Conservation (phyloP, 2,113 vertebrate genomes). For the Notothenia rossii region DNA sequence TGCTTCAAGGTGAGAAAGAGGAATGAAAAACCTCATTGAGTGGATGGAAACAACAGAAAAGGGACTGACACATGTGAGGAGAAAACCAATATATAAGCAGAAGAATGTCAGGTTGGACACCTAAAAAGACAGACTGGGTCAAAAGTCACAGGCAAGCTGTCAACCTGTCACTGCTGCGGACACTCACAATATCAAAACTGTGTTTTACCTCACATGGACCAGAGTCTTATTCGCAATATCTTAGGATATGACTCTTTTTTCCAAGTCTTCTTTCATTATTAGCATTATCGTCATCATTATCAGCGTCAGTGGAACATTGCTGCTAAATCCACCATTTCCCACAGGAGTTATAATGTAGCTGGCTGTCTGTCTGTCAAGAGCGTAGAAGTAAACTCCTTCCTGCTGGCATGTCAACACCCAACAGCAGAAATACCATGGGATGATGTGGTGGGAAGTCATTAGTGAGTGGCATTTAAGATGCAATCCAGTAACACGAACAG, state of each 20-base stretch:
- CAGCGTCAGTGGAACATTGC: background rate
- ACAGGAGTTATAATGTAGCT: slow-evolving; percentile 57
- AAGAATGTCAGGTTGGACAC: background rate
- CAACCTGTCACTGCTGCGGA: slow-evolving; percentile 48
- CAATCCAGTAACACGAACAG: slow-evolving; percentile 56
- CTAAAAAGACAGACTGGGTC: slow-evolving; percentile 30
- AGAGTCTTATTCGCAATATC: slow-evolving; percentile 21
- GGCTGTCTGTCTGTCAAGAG: slow-evolving; percentile 43
- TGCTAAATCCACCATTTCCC: slow-evolving; percentile 44
- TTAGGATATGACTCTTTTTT: slow-evolving; percentile 1
- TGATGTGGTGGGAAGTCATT: slow-evolving; percentile 64
- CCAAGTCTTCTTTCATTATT: slow-evolving; percentile 29
- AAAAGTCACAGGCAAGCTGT: slow-evolving; percentile 51
- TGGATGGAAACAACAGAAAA: slow-evolving; percentile 11
- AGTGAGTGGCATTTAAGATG: slow-evolving; percentile 72
- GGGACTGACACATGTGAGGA: background rate
- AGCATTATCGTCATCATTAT: slow-evolving; percentile 36
- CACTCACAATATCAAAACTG: slow-evolving; percentile 14
- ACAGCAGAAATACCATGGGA: slow-evolving; percentile 56
- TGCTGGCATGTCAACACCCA: slow-evolving; percentile 49
- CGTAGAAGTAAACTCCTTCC: slow-evolving; percentile 40
- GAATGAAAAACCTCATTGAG: slow-evolving; percentile 6
- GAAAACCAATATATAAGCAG: background rate
- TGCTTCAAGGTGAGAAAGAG: slow-evolving; percentile 46
- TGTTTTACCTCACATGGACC: slow-evolving; percentile 27